Conservation (phyloP, 23 tunicate species). For the Clavelina lepadiformis region DNA sequence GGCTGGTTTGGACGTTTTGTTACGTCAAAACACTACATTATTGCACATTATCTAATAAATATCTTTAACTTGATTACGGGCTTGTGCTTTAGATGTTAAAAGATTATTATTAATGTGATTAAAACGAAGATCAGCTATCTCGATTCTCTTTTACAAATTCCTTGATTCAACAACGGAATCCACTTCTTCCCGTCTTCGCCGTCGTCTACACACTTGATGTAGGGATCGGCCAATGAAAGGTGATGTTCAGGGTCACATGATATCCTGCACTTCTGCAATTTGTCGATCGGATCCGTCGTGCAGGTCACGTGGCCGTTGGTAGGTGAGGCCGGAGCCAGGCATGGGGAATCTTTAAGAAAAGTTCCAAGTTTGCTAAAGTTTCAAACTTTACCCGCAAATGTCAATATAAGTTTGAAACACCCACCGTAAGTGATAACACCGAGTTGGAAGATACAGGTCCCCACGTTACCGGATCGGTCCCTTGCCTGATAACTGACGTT, state of each 20-base stretch:
- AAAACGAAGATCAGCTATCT: too few relatives aligned
- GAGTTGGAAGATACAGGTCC: slow-evolving; percentile 39
- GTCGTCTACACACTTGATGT: slow-evolving; percentile 33
- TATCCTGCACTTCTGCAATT: slow-evolving; percentile 40
- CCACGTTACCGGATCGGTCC: slow-evolving; percentile 46
- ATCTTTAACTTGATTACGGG: too few relatives aligned
- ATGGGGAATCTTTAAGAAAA: slow-evolving; percentile 19
- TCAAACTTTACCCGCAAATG: too few relatives aligned
- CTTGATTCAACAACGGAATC: slow-evolving; percentile 56
- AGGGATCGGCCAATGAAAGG: slow-evolving; percentile 52
- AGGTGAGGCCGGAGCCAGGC: slow-evolving; percentile 56
- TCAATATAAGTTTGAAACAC: slow-evolving; percentile 5
- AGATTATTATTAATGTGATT: too few relatives aligned
- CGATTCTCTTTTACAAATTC: slow-evolving; percentile 46
- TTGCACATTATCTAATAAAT: too few relatives aligned
- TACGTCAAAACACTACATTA: too few relatives aligned
- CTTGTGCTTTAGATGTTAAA: too few relatives aligned
- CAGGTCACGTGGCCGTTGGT: slow-evolving; percentile 59
- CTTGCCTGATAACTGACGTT: slow-evolving; percentile 44
- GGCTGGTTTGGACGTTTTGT: too few relatives aligned
- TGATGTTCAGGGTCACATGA: slow-evolving; percentile 35
- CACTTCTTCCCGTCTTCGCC: slow-evolving; percentile 15
- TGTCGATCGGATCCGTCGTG: slow-evolving; percentile 19
- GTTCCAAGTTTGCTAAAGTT: too few relatives aligned
- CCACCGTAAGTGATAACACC: slow-evolving; percentile 44